These are phyloP conservation scores for Lasiommata megera DNA, from an alignment of 2,888 invertebrate species.

Conservation along the genomic window DNA sequence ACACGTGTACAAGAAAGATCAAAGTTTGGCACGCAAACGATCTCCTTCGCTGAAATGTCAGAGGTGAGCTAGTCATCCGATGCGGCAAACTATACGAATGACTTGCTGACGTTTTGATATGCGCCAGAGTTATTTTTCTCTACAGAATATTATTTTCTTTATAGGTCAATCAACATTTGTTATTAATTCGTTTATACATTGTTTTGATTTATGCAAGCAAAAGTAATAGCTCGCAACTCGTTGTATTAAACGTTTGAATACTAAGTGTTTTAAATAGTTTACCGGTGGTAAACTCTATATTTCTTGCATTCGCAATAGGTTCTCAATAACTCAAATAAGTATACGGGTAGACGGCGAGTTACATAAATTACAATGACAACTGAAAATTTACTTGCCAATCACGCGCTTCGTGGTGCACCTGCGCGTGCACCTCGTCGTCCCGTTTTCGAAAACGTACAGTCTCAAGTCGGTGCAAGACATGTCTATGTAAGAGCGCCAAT, in stretches of 20 bases:
- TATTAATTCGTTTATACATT: background rate
- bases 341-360: slow-evolving; percentile 16
- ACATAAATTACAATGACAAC: slow-evolving; percentile 37
- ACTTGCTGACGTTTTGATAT: slow-evolving; percentile 52
- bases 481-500: slow-evolving; percentile 53
- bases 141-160: slow-evolving; percentile 14
- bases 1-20: slow-evolving; percentile 57
- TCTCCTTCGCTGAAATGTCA: slow-evolving; percentile 69
- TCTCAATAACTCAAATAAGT: slow-evolving; percentile 25
- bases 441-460: slow-evolving; percentile 40
- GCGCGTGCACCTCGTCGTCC: slow-evolving; percentile 38
- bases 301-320: slow-evolving; percentile 19
- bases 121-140: slow-evolving; percentile 38
- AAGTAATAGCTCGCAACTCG: background rate
- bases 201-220: background rate
- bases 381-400: slow-evolving; percentile 39
- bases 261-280: background rate
- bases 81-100: slow-evolving; percentile 34
- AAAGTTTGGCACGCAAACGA: slow-evolving; percentile 64
- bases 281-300: slow-evolving; percentile 4
- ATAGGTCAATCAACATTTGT: slow-evolving; percentile 24
- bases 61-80: slow-evolving; percentile 49
- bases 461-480: slow-evolving; percentile 37
- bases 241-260: background rate
- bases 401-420: slow-evolving; percentile 39